Evolutionary conservation across 2,113 vertebrate genomes (phyloP).

Genomic region (Potamarius usumacintae): DNA sequence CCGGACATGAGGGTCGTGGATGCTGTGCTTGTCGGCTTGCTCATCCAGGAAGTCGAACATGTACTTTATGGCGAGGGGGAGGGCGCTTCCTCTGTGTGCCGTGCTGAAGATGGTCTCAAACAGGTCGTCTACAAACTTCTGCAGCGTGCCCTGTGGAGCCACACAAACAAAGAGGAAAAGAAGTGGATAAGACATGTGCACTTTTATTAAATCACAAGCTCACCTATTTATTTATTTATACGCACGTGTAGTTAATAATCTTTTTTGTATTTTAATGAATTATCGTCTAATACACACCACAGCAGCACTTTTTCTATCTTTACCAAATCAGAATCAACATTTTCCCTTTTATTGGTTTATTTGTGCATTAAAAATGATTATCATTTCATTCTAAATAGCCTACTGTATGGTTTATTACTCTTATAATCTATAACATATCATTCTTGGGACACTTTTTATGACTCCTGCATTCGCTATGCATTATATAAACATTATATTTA

Average conservation of each 20-base stretch:
- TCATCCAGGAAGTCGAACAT: slow-evolving; percentile 99
- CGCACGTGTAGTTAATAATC: neutral
- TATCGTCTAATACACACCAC: neutral
- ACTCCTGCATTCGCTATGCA: neutral
- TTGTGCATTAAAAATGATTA: neutral
- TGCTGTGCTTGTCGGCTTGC: slow-evolving; percentile 95
- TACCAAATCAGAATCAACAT: neutral
- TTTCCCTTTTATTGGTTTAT: neutral
- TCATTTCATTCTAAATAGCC: neutral
- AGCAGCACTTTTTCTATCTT: neutral
- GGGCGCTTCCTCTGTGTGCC: slow-evolving; percentile 91
- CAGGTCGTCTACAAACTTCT: slow-evolving; percentile 98
- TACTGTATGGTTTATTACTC: neutral
- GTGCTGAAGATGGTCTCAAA: slow-evolving; percentile 99
- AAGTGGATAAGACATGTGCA: neutral
- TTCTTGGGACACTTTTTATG: neutral
- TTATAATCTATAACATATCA: neutral
- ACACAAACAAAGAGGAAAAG: neutral
- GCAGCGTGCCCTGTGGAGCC: slow-evolving; percentile 85
- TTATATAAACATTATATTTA: neutral
- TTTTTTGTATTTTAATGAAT: neutral
- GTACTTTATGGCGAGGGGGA: slow-evolving; percentile 97
- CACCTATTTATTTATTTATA: neutral
- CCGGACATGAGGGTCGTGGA: slow-evolving; percentile 93
- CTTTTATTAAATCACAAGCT: neutral